phyloP scores from a whole-genome alignment of 53 echinoderm and acorn worm species.

The Paracentrotus lividus region DNA sequence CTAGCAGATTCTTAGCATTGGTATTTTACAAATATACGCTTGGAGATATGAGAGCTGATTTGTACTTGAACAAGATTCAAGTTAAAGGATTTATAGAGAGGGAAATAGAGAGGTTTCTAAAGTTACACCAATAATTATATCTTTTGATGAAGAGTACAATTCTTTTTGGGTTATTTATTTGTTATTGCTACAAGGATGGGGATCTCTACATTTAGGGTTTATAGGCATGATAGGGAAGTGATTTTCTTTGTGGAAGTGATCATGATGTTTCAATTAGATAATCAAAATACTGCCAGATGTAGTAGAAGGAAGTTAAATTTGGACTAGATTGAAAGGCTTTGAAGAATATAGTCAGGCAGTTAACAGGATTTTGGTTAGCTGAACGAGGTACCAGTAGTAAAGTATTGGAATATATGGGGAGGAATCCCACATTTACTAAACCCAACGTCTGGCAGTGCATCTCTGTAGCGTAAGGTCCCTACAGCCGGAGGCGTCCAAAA shows the following conservation, averaged over 20 bases:
- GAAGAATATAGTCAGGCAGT: too few relatives aligned
- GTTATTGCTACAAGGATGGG: neutral
- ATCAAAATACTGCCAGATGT: neutral
- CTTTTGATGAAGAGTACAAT: too few relatives aligned
- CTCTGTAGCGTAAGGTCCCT: too few relatives aligned
- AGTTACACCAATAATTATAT: too few relatives aligned
- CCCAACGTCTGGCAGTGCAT: too few relatives aligned
- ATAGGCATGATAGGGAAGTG: neutral
- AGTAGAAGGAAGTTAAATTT: neutral
- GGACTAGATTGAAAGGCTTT: too few relatives aligned
- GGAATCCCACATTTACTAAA: too few relatives aligned
- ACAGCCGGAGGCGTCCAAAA: too few relatives aligned
- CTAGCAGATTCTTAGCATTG: neutral
- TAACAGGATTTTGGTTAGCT: too few relatives aligned
- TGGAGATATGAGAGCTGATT: neutral
- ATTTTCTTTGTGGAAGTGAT: neutral
- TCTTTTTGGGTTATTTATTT: too few relatives aligned
- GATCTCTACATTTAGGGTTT: neutral
- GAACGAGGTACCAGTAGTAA: too few relatives aligned
- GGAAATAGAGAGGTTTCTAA: neutral
- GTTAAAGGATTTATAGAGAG: neutral
- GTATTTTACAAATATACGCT: constrained; percentile 7
- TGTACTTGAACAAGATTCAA: neutral
- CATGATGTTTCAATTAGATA: neutral
- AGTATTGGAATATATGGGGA: too few relatives aligned